phyloP scores from a whole-genome alignment of 2,797 vertebrate genomes.

The Poecile montanus region DNA sequence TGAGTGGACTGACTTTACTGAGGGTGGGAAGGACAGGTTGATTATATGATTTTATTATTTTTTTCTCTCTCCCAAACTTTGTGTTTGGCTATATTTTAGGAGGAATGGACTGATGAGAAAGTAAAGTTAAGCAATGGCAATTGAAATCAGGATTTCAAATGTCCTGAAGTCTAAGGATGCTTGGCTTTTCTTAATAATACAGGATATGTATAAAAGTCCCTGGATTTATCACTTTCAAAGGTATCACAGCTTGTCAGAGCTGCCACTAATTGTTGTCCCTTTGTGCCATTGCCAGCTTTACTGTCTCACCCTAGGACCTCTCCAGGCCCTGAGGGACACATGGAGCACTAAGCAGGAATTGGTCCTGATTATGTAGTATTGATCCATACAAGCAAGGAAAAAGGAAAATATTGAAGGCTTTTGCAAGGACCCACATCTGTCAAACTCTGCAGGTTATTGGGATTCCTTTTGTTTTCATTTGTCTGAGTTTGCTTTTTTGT shows the following conservation, averaged over 20 bases:
- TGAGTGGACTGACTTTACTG: not conserved
- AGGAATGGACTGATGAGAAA: not conserved
- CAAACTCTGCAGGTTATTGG: not conserved
- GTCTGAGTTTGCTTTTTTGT: not conserved
- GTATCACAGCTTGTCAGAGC: not conserved
- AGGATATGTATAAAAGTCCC: not conserved
- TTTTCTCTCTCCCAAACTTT: accelerated
- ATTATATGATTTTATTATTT: not conserved
- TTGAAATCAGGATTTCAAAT: not conserved
- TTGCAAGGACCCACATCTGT: not conserved
- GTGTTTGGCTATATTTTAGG: not conserved
- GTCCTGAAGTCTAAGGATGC: not conserved
- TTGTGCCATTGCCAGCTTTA: not conserved
- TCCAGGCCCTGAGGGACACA: not conserved
- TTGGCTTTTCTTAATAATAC: not conserved
- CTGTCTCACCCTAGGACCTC: not conserved
- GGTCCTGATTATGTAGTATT: not conserved
- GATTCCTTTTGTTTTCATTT: not conserved
- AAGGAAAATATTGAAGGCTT: not conserved
- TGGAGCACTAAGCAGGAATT: not conserved
- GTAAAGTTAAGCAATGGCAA: not conserved
- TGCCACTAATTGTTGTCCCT: not conserved
- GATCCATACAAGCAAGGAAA: not conserved
- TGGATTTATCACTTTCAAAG: not conserved
- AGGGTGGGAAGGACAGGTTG: not conserved